Percentiles rank a stretch among this genome's conserved stretches.
Conservation (phyloP, 2,113 vertebrate species). For the Benitochromis conjunctus region DNA sequence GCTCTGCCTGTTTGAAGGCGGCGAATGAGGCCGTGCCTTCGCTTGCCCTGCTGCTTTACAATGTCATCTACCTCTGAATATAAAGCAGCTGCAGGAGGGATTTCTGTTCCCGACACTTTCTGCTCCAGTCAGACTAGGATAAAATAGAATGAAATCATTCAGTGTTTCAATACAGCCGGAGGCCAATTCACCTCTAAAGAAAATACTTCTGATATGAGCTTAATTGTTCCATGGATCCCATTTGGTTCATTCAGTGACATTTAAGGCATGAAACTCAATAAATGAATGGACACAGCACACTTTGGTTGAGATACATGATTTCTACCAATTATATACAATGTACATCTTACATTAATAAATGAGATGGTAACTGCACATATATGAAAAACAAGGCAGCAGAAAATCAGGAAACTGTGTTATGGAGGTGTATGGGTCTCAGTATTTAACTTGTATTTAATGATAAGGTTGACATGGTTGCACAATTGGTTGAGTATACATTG, state of each 20-base stretch:
- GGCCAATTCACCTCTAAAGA: not conserved
- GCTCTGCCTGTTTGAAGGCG: not conserved
- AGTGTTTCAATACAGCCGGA: not conserved
- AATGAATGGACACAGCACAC: not conserved
- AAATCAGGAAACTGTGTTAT: not conserved
- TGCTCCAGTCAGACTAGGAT: not conserved
- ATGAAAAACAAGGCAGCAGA: not conserved
- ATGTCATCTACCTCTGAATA: constrained; percentile 21
- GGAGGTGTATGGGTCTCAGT: not conserved
- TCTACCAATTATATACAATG: not conserved
- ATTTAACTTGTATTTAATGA: not conserved
- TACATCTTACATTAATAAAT: not conserved
- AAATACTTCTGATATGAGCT: not conserved
- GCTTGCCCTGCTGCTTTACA: not conserved
- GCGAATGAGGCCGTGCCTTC: not conserved
- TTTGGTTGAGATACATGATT: not conserved
- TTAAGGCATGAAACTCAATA: not conserved
- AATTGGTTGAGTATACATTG: not conserved
- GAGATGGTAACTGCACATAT: not conserved
- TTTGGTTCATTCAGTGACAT: not conserved
- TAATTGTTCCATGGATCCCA: not conserved
- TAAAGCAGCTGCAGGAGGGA: constrained; percentile 31
- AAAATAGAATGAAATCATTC: not conserved
- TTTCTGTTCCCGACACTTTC: not conserved
- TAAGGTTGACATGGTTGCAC: too few relatives aligned